Conservation (phyloP, 2,797 vertebrate species). For the Intellagama lesueurii region DNA sequence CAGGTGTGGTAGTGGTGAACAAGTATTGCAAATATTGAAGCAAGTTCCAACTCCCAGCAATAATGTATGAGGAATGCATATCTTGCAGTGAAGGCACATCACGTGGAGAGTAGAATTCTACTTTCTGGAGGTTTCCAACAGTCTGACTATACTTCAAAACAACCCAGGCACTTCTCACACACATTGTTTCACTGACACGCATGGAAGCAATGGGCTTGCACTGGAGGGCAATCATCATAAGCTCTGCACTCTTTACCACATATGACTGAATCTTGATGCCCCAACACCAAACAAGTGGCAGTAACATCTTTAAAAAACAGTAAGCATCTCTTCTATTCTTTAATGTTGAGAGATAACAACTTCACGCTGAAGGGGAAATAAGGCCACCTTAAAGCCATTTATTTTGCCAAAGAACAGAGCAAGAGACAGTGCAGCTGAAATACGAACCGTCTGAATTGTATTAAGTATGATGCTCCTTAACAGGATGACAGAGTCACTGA, state of each 20-base stretch:
- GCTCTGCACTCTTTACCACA: background rate
- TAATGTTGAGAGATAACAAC: background rate
- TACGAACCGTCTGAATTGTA: background rate
- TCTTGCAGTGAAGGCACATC: too few relatives aligned
- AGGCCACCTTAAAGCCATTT: constrained; percentile 24
- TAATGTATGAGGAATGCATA: too few relatives aligned
- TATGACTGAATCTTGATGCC: constrained; percentile 14
- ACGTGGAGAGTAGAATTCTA: background rate
- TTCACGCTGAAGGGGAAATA: background rate
- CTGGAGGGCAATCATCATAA: background rate
- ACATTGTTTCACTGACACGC: background rate
- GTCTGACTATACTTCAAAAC: too few relatives aligned
- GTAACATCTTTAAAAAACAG: background rate
- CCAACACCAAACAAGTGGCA: constrained; percentile 22
- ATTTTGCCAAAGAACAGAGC: constrained; percentile 8
- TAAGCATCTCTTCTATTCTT: background rate
- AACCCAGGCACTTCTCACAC: background rate
- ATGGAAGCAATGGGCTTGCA: background rate
- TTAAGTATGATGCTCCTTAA: constrained; percentile 12
- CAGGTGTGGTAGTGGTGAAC: background rate
- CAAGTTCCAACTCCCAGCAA: background rate
- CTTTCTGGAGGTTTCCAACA: background rate
- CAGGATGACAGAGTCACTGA: constrained; percentile 17
- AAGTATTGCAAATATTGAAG: background rate
- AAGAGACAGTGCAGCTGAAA: constrained; percentile 6